Evolutionary conservation across 1,140 invertebrate genomes (phyloP).

Genomic region (Chironomus tepperi): DNA sequence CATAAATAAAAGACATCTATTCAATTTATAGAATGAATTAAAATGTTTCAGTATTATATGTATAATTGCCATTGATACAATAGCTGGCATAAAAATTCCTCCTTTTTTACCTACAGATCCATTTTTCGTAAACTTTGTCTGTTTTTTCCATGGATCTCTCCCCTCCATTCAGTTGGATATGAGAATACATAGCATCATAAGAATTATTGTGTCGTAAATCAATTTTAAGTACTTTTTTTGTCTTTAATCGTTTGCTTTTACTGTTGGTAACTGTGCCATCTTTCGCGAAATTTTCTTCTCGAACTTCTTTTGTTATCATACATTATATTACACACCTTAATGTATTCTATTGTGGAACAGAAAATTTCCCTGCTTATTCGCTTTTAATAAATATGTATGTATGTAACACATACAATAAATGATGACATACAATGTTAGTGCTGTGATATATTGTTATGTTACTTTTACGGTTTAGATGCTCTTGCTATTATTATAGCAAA

Average conservation of each 20-base stretch:
- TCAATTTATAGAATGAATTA: constrained; percentile 4
- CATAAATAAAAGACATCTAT: not conserved
- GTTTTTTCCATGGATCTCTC: not conserved
- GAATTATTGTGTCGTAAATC: constrained; percentile 20
- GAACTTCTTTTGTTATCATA: no score
- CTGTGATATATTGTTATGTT: not conserved
- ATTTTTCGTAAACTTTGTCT: not conserved
- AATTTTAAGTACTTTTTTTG: constrained; percentile 24
- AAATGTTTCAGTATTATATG: not conserved
- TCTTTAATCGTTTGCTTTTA: constrained; percentile 21
- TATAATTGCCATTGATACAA: not conserved
- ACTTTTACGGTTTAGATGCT: no score
- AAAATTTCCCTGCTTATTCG: no score
- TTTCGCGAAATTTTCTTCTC: no score
- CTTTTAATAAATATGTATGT: not conserved
- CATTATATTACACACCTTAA: no score
- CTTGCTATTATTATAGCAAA: no score
- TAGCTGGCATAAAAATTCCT: not conserved
- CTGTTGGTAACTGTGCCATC: not conserved
- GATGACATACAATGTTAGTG: not conserved
- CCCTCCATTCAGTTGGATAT: not conserved
- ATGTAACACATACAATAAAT: not conserved
- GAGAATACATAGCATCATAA: not conserved
- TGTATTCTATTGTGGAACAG: no score
- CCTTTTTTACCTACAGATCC: not conserved